A percentile compares a stretch with the other conserved stretches of the same genome.
Evolutionary conservation across 2,113 vertebrate species (phyloP).

Genomic region (Ia io): DNA sequence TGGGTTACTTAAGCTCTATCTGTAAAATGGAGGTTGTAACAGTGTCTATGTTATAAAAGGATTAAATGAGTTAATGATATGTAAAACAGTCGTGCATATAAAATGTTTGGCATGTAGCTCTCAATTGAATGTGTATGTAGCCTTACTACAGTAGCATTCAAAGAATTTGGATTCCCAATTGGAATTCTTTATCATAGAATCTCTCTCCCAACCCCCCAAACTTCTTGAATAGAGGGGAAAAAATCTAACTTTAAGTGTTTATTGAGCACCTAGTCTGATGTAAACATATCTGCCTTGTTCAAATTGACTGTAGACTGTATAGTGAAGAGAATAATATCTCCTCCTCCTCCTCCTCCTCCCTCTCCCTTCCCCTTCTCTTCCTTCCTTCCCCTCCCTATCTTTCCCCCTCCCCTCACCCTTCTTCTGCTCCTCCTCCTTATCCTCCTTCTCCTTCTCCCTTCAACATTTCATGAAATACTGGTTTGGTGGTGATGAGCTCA

Average conservation of each 20-base stretch:
- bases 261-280: background rate
- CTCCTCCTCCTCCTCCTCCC: too few species aligned
- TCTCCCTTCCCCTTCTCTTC: too few species aligned
- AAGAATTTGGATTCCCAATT: background rate
- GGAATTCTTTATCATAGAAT: slow-evolving; percentile 9
- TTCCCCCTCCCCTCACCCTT: too few species aligned
- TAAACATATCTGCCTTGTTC: background rate
- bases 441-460: too few species aligned
- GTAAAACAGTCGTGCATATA: background rate
- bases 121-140: background rate
- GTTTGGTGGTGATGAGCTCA: too few species aligned
- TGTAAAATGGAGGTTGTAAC: background rate
- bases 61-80: background rate
- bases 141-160: background rate
- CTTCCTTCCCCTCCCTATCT: too few species aligned
- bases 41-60: background rate
- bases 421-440: too few species aligned
- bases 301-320: background rate
- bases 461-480: too few species aligned
- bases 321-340: background rate
- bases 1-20: background rate
- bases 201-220: too few species aligned
- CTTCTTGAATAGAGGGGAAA: background rate
- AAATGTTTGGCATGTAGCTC: background rate
- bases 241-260: background rate